Evolutionary conservation across 2,888 invertebrate species (phyloP).

Genomic region (Drosophila leonis): DNA sequence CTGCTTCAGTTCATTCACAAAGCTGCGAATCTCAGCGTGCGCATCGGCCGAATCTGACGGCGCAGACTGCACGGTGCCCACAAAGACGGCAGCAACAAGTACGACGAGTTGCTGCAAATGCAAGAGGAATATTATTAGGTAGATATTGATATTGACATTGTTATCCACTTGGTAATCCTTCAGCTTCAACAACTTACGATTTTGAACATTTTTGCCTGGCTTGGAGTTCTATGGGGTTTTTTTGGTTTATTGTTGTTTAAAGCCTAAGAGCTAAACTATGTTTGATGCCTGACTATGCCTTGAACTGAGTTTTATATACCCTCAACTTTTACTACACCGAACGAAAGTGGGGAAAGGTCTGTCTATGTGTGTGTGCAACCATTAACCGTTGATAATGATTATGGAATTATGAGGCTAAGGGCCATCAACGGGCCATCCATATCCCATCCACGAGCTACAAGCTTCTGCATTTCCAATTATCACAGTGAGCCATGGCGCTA

Average conservation of each 20-base stretch:
- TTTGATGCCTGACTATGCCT: conserved; percentile 62
- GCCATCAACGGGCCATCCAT: conserved; percentile 27
- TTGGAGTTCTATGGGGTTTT: conserved; percentile 39
- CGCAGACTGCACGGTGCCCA: conserved; percentile 41
- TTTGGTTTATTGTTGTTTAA: conserved; percentile 58
- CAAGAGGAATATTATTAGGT: conserved; percentile 3
- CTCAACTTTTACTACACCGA: conserved; percentile 26
- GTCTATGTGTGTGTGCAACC: conserved; percentile 32
- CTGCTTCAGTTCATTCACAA: conserved; percentile 72
- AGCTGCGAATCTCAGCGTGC: conserved; percentile 84
- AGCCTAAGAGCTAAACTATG: conserved; percentile 73
- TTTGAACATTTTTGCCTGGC: conserved; percentile 78
- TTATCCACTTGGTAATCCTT: conserved; percentile 7
- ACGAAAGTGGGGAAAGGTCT: conserved; percentile 62
- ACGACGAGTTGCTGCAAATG: conserved; percentile 68
- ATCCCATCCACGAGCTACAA: conserved; percentile 56
- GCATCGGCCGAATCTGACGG: conserved; percentile 75
- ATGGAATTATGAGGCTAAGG: conserved; percentile 43
- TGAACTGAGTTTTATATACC: conserved; percentile 63
- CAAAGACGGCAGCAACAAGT: conserved; percentile 44
- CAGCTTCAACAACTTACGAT: conserved; percentile 71
- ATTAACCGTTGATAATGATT: conserved; percentile 63
- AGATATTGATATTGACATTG: conserved; percentile 5
- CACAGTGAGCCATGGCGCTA: conserved; percentile 43
- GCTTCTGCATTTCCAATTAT: conserved; percentile 76